phyloP scores from a whole-genome alignment of 1,140 invertebrate species.

The Drosophila azteca region DNA sequence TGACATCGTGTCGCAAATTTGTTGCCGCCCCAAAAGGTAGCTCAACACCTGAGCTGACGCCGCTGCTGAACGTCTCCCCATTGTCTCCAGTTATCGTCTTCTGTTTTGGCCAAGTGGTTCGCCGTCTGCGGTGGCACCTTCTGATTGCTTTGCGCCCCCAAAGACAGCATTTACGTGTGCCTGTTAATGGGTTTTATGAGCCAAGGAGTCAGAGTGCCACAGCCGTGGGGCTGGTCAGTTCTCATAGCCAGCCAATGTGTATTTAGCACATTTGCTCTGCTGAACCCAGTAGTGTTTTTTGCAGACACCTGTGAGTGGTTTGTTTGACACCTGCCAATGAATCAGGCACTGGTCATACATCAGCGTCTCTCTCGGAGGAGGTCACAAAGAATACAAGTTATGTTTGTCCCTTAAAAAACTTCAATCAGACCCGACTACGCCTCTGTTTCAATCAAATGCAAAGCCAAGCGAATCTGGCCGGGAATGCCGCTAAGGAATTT shows the following conservation, averaged over 20 bases:
- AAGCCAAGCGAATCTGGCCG: too few relatives aligned
- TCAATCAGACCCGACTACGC: background rate
- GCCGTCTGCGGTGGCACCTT: constrained; percentile 38
- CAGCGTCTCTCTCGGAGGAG: background rate
- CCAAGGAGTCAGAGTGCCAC: constrained; percentile 18
- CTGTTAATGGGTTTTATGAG: constrained; percentile 72
- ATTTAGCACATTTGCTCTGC: too few relatives aligned
- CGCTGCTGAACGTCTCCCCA: constrained; percentile 30
- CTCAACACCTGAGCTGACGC: constrained; percentile 30
- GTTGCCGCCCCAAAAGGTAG: constrained; percentile 55
- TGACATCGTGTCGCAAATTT: constrained; percentile 71
- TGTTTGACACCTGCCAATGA: constrained; percentile 27
- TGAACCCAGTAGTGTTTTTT: too few relatives aligned
- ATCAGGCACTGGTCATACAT: constrained; percentile 3
- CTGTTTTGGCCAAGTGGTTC: constrained; percentile 25
- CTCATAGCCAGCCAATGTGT: background rate
- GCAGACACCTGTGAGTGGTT: too few relatives aligned
- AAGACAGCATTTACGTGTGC: constrained; percentile 67
- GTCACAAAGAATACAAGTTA: constrained; percentile 3
- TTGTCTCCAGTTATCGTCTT: constrained; percentile 37
- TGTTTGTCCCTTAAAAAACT: constrained; percentile 5
- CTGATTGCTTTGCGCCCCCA: constrained; percentile 5
- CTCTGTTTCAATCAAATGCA: too few relatives aligned
- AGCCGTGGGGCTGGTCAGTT: constrained; percentile 17
- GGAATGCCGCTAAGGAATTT: background rate